Evolutionary conservation across 2,888 invertebrate genomes (phyloP), one percentile per base, ranked within the genome.

Genomic region (Lasioglossum leucozonium): DNA sequence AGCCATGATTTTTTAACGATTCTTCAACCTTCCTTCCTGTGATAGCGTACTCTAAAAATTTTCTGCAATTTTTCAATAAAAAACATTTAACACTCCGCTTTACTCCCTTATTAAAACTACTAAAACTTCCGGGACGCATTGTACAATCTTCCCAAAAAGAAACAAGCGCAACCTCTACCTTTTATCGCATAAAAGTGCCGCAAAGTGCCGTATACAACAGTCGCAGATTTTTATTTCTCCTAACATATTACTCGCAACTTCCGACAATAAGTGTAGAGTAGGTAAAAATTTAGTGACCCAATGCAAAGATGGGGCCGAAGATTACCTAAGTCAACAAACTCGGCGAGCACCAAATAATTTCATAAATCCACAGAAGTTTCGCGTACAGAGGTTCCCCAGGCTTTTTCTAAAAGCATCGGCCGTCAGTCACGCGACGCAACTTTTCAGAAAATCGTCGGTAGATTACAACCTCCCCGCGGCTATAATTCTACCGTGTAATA

Each of bases 331-430:
- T 62, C 62, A 62, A 62, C 62, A 62, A 62, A 62, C 62, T 62
- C 30, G 6, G 2, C 6, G 5, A 16, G 18, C 30, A 0, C 30
- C 62, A 62, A 62, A 62, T 62, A 62, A 62, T 62, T 62, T 62
- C 62, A 62, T 62, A 62, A 62, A 62, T 62, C 62, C 62, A 62
- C 62, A 62, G 30, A 62, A 62, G 30, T 30, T 62, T 16, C 26
- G 3, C 30, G 2, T 3, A 55, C 18, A 8, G 5, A 62, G 30
- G 30, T 62, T 62, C 0, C 8, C 16, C 0, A 6, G 18, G 8
- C 18, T 26, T 18, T 62, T 62, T 30, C 16, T 16, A 8, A 62
- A 62, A 62, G 18, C 62, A 18, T 62, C 18, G 62, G 34, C 16
- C 16, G 30, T 62, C 62, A 5, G 30, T 62, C 62, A 62, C 62